Evolutionary conservation across 2,797 vertebrate species (phyloP).

Genomic region (Labroides dimidiatus): DNA sequence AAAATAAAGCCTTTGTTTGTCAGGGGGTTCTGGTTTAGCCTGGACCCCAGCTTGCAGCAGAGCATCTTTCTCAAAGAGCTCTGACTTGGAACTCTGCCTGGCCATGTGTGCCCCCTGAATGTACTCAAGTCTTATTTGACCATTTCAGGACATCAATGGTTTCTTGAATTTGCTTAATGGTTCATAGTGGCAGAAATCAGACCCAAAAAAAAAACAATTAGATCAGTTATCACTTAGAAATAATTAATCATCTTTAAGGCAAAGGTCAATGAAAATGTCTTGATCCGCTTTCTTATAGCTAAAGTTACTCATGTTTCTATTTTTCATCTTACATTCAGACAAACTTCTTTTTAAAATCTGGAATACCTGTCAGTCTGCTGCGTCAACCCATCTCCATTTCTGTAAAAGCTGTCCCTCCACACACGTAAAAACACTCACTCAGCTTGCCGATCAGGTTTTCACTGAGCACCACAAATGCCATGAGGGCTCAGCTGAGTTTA

Average conservation of each 20-base stretch:
- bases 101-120: not conserved
- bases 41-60: constrained; percentile 11
- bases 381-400: constrained; percentile 25
- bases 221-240: not conserved
- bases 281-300: not conserved
- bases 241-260: not conserved
- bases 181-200: constrained; percentile 17
- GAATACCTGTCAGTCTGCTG: not conserved
- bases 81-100: not conserved
- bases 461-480: constrained; percentile 64
- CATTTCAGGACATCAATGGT: constrained; percentile 11
- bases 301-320: too few relatives aligned
- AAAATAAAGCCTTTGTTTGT: constrained; percentile 34
- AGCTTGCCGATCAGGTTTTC: constrained; percentile 74
- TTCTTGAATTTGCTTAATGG: constrained; percentile 15
- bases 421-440: constrained; percentile 41
- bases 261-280: not conserved
- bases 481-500: constrained; percentile 72
- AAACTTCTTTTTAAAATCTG: not conserved
- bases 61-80: not conserved
- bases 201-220: constrained; percentile 23
- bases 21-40: constrained; percentile 8
- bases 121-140: constrained; percentile 23
- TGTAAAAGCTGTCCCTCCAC: constrained; percentile 29
- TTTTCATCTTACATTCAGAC: not conserved